Evolutionary conservation across 2,113 vertebrate genomes (phyloP), one percentile per base, ranked within the genome.

Genomic region (Vidua chalybeata): DNA sequence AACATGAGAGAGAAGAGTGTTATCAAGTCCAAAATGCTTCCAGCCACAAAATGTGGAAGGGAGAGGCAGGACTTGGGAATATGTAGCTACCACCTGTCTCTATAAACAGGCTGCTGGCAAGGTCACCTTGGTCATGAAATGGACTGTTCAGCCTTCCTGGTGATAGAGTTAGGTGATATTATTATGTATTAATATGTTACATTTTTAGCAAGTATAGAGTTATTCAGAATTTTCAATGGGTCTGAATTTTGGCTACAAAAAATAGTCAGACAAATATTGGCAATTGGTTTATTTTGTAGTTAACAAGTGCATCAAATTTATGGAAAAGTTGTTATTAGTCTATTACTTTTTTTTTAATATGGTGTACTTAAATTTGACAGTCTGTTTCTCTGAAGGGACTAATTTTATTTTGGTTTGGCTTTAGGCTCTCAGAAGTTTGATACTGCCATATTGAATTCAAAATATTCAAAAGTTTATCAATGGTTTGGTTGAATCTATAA

Each of bases 1-100:
- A 92, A 56, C 17, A 30, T 87, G 63, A 77, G 56, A 91, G 52
- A 84, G n/a, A 52, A 54, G 11, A 55, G 31, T 69, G 9, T 77
- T 75, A 51, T 78, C 18, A 77, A 31, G 24, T 87, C 77, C 91
- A 95, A 95, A 95, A 91, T 79, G 66, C 87, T 93, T 94, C 73
- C 69, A 95, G 93, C 20, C 62, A 91, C 87, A 89, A 82, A 94
- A 76, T 27, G 18, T 54, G 26, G 61, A 86, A 52, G 22, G 27
- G 35, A 89, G 17, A 92, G 17, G 11, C 28, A 87, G 66, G 66
- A 49, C 48, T 81, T 61, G 52, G 33, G 41, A 93, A 24, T 37
- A 46, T 61, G 62, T 33, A 89, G 45, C 66, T 91, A 56, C 94
- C 84, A 82, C 80, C 93, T 97, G 91, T 84, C 84, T 84, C 24